These are phyloP conservation scores for Ramphastos sulfuratus DNA, from an alignment of 2,113 vertebrate species.

Conservation along the genomic window DNA sequence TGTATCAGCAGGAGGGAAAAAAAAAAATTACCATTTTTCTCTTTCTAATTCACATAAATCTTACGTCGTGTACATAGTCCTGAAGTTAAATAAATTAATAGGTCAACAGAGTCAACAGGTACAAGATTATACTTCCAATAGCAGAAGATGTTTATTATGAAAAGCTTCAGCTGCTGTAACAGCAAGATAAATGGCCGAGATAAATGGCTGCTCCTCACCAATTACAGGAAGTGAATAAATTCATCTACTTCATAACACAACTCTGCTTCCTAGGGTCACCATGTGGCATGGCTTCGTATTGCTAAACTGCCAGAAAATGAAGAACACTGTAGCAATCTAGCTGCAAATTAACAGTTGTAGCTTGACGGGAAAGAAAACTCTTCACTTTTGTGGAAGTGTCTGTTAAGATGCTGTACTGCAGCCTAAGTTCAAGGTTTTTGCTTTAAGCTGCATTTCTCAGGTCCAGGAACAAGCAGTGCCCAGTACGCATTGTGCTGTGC, in stretches of 20 bases:
- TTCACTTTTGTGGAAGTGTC: neutral
- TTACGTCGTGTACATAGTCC: neutral
- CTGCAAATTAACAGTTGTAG: neutral
- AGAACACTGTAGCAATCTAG: neutral
- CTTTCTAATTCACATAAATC: neutral
- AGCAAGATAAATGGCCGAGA: neutral
- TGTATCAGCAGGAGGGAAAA: neutral
- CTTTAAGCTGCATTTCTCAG: neutral
- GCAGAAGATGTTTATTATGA: constrained; percentile 19
- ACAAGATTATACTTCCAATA: neutral
- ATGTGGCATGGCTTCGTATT: neutral
- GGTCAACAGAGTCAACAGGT: neutral
- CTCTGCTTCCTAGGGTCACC: neutral
- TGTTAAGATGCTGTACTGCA: neutral
- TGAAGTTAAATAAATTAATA: neutral
- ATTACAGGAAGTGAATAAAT: neutral
- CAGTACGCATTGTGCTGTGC: fast-evolving
- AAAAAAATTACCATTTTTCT: neutral
- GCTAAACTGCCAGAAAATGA: neutral
- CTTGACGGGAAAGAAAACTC: neutral
- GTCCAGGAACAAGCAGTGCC: neutral
- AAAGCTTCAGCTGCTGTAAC: neutral
- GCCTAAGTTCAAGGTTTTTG: neutral
- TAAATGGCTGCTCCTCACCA: neutral
- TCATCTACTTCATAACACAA: neutral